These are phyloP conservation scores for Paedocypris micromegethes DNA, from an alignment of 2,797 vertebrate genomes.

Conservation along the genomic window DNA sequence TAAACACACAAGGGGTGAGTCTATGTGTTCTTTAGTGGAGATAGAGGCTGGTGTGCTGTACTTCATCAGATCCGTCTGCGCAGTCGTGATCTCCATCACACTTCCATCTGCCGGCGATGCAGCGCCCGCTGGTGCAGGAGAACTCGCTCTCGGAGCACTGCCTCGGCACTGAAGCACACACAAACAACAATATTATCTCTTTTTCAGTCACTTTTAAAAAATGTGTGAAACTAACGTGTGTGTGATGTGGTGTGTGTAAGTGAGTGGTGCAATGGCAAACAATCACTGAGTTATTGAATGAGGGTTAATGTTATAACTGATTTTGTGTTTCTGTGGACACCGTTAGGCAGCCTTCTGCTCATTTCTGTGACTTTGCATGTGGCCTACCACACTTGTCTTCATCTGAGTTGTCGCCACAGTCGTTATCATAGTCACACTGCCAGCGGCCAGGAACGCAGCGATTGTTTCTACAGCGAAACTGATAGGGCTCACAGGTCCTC, in stretches of 20 bases:
- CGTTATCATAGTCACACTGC: conserved; percentile 98
- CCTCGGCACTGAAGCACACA: conserved; percentile 14
- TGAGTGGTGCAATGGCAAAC: too few species aligned
- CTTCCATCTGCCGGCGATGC: conserved; percentile 94
- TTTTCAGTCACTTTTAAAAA: too few species aligned
- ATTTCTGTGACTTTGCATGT: neutral
- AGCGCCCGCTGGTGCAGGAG: conserved; percentile 88
- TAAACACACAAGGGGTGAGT: neutral
- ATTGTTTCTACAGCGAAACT: conserved; percentile 99
- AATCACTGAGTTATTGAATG: too few species aligned
- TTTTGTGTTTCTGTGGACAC: too few species aligned
- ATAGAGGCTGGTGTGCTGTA: conserved; percentile 44
- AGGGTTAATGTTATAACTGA: too few species aligned
- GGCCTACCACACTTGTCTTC: conserved; percentile 95
- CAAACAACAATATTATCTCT: conserved; percentile 57
- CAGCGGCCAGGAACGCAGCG: conserved; percentile 95
- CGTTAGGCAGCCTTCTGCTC: too few species aligned
- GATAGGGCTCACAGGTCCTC: conserved; percentile 94
- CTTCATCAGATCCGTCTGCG: conserved; percentile 80
- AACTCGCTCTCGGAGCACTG: conserved; percentile 95
- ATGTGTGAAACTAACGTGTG: too few species aligned
- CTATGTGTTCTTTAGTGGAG: neutral
- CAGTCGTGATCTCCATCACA: conserved; percentile 94
- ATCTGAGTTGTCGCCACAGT: conserved; percentile 96
- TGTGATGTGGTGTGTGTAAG: too few species aligned